These are phyloP conservation scores for Gobio occitaniae DNA, from an alignment of 2,797 vertebrate species.

Conservation along the genomic window DNA sequence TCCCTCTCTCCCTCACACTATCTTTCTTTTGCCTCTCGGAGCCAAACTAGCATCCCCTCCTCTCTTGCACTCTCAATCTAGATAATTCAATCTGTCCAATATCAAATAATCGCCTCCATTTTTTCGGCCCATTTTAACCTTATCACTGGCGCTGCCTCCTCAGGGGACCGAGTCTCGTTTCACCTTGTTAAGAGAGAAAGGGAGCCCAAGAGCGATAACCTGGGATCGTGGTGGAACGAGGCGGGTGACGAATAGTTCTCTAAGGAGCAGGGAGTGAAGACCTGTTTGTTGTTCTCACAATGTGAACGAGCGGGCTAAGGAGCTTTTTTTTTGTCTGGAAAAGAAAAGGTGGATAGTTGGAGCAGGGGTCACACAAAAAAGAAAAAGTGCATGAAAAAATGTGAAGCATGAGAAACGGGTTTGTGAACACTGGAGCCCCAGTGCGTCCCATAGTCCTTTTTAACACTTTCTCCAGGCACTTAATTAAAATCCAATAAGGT, in stretches of 20 bases:
- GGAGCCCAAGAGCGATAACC: constrained; percentile 47
- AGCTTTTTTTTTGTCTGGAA: constrained; percentile 22
- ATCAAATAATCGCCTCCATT: constrained; percentile 75
- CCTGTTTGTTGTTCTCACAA: constrained; percentile 70
- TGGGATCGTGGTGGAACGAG: constrained; percentile 29
- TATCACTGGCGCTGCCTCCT: constrained; percentile 72
- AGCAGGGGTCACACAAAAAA: constrained; percentile 23
- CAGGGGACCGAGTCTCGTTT: constrained; percentile 66
- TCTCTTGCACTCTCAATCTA: constrained; percentile 56
- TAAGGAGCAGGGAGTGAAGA: constrained; percentile 65
- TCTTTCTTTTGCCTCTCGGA: constrained; percentile 66
- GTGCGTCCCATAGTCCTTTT: constrained; percentile 73
- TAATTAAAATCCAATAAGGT: constrained; percentile 88
- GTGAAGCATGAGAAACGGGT: constrained; percentile 52
- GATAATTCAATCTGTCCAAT: constrained; percentile 78
- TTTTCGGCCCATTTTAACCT: constrained; percentile 74
- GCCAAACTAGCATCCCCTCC: constrained; percentile 60
- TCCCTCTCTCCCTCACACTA: constrained; percentile 44
- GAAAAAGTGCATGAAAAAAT: constrained; percentile 30
- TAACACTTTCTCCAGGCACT: constrained; percentile 76
- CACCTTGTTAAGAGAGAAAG: constrained; percentile 69
- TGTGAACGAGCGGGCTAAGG: constrained; percentile 65
- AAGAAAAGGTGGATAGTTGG: constrained; percentile 45
- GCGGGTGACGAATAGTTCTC: constrained; percentile 68
- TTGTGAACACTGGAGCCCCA: constrained; percentile 67